These are phyloP conservation scores for Pandemis cinnamomeana DNA, from an alignment of 2,888 invertebrate genomes.

Conservation along the genomic window DNA sequence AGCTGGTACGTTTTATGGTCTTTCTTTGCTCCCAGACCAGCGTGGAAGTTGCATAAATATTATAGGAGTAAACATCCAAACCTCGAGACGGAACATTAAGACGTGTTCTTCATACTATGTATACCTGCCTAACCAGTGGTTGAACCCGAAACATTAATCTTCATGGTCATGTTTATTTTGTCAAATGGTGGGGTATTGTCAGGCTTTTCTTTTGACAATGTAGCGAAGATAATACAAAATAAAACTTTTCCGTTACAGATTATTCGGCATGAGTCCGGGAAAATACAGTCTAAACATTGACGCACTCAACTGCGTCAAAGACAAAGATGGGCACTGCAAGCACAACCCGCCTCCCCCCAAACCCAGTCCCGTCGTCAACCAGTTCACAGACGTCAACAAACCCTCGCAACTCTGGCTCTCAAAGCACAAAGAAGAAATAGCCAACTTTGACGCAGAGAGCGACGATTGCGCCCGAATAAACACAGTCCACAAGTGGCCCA, in stretches of 20 bases:
- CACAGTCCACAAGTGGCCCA: slow-evolving; percentile 70
- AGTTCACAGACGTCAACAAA: slow-evolving; percentile 49
- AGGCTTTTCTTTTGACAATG: too few species aligned
- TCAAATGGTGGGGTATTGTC: too few species aligned
- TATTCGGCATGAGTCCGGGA: slow-evolving; percentile 73
- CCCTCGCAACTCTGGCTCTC: slow-evolving; percentile 51
- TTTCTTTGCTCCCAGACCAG: too few species aligned
- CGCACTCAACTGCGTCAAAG: slow-evolving; percentile 72
- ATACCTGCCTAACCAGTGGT: too few species aligned
- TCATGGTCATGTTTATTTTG: too few species aligned
- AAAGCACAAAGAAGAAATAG: slow-evolving; percentile 53
- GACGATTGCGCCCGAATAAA: slow-evolving; percentile 71
- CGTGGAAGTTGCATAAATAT: too few species aligned
- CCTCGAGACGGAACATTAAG: too few species aligned
- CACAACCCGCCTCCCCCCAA: slow-evolving; percentile 62
- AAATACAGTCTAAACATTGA: slow-evolving; percentile 73
- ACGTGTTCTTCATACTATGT: too few species aligned
- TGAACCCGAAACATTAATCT: too few species aligned
- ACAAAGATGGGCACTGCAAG: slow-evolving; percentile 69
- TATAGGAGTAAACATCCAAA: too few species aligned
- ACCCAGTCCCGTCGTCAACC: slow-evolving; percentile 33
- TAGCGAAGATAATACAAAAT: not conserved
- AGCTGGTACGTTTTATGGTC: too few species aligned
- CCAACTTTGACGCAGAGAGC: slow-evolving; percentile 53
- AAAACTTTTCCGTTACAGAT: slow-evolving; percentile 54